A percentile compares a stretch with the other conserved stretches of the same genome.
These are phyloP conservation scores for Parnassius orleans DNA, from an alignment of 2,888 invertebrate species.

Conservation along the genomic window DNA sequence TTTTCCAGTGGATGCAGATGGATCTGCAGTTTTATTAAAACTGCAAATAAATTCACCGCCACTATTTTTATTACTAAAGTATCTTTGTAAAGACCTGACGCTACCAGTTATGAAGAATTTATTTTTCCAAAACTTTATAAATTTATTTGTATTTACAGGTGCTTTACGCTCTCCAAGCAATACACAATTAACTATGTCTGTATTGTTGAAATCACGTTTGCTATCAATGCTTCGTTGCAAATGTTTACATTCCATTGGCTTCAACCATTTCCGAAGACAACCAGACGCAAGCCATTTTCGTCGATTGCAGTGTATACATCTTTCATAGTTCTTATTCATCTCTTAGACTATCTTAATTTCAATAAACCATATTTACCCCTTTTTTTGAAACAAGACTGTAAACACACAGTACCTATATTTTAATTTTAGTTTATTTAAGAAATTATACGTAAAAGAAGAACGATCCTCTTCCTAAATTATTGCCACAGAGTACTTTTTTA, in stretches of 20 bases:
- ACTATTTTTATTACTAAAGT: conserved; percentile 63
- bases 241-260: conserved; percentile 78
- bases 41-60: conserved; percentile 58
- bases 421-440: no score
- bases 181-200: conserved; percentile 67
- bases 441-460: no score
- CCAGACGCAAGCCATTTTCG: conserved; percentile 74
- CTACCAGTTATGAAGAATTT: conserved; percentile 71
- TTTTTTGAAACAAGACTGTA: background rate
- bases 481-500: no score
- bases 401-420: no score
- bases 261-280: conserved; percentile 74
- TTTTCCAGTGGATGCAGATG: conserved; percentile 58
- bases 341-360: conserved; percentile 18
- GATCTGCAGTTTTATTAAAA: conserved; percentile 53
- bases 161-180: conserved; percentile 66
- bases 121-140: conserved; percentile 75
- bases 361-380: background rate
- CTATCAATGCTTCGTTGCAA: conserved; percentile 68
- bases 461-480: no score
- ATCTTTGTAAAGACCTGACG: conserved; percentile 68
- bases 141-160: conserved; percentile 63
- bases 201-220: conserved; percentile 66
- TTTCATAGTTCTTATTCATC: conserved; percentile 76
- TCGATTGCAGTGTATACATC: conserved; percentile 71